Evolutionary conservation across 2,797 vertebrate genomes (phyloP).

Genomic region (Eulemur mongoz): DNA sequence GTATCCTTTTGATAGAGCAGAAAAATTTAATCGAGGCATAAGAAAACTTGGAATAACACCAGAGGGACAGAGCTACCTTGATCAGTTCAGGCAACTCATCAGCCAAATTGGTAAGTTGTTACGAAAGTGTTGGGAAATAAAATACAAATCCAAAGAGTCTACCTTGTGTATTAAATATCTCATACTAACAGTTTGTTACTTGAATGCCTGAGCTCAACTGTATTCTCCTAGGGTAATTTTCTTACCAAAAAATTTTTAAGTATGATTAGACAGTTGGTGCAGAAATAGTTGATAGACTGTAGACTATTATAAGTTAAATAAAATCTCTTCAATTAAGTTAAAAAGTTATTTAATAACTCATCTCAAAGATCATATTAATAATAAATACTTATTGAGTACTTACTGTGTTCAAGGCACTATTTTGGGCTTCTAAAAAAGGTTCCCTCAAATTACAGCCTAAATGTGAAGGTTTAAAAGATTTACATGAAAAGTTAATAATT

Average conservation of each 20-base stretch:
- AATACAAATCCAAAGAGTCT: not conserved
- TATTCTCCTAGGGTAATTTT: not conserved
- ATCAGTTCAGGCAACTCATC: conserved; percentile 99
- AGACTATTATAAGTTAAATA: not conserved
- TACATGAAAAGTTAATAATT: conserved; percentile 8
- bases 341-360: not conserved
- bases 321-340: not conserved
- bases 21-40: conserved; percentile 99
- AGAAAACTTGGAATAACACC: conserved; percentile 98
- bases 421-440: not conserved
- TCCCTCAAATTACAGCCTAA: not conserved
- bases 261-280: not conserved
- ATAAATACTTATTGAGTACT: not conserved
- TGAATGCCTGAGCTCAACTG: not conserved
- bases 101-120: conserved; percentile 95
- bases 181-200: not conserved
- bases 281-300: not conserved
- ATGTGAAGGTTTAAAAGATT: not conserved
- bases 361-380: not conserved
- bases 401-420: not conserved
- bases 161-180: not conserved
- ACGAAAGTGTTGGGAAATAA: not conserved
- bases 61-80: conserved; percentile 98
- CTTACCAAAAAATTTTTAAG: not conserved
- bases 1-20: conserved; percentile 99